Evolutionary conservation across 2,113 vertebrate species (phyloP), one percentile per base, ranked within the genome.

Genomic region (Cyphomyrus plagiostoma): DNA sequence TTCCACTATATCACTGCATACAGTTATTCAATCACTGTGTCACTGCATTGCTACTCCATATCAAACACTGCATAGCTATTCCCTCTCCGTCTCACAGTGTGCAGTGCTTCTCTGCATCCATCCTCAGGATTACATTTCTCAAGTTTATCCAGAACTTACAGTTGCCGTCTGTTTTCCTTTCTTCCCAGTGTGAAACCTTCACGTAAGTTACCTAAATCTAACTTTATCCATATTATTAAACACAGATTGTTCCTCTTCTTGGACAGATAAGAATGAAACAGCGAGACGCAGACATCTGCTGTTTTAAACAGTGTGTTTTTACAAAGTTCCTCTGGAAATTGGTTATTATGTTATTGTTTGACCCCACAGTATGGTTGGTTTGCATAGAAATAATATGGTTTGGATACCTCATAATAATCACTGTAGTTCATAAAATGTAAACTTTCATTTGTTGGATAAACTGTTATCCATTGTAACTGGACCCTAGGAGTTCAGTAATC

Each of bases 161-260:
- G 90, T 92, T 91, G 87, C 88, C 94, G 80, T 92, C 58, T 93
- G 92, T 94, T 94, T 95, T 92, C 9, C 89, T 95, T 94, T 93
- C 39, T 53, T 90, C 15, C 17, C 86, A 91, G 80, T 53, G 87
- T 48, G 91, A 92, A 91, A 86, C 91, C 45, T 92, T 23, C 1
- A 86, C 90, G 88, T 91, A 77, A 70, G 91, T 50, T 50, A 89
- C 77, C 46, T 77, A 42, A n/a, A 13, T 23, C 23, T 26, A 8
- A 11, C 83, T 26, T 86, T 49, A 19, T 48, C 46, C 83, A 85
- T 10, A 49, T 48, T 85, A 3, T 56, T 56, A 56, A 70, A 7
- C 6, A 85, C 15, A 85, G 21, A n/a, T 48, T 85, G 7, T 49
- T 85, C 15, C 17, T 39, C 30, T 39, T 82, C 77, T 82, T 82